A percentile compares a stretch with the other conserved stretches of the same genome.
phyloP scores from a whole-genome alignment of 2,113 vertebrate genomes.

The Boulengeromyrus knoepffleri region DNA sequence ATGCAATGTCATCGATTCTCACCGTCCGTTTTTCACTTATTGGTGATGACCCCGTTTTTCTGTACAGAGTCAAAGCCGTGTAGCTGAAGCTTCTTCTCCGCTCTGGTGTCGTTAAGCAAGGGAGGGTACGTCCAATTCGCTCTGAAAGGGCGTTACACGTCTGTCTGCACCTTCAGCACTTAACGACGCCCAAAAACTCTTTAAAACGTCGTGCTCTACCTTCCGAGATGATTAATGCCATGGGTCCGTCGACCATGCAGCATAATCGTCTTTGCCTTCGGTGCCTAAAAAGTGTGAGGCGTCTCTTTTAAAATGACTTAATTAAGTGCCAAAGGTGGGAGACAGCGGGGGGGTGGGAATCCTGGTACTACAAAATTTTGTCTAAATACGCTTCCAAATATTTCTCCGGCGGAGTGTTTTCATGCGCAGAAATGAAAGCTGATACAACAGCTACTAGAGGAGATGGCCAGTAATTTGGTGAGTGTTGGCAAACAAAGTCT shows the following conservation, averaged over 20 bases:
- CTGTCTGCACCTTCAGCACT: neutral
- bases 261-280: neutral
- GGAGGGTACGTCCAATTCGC: neutral
- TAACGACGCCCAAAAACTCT: neutral
- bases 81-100: neutral
- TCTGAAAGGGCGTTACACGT: neutral
- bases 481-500: constrained; percentile 21
- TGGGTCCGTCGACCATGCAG: neutral
- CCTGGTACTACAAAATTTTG: neutral
- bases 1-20: neutral
- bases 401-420: neutral
- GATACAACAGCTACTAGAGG: neutral
- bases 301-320: neutral
- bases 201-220: neutral
- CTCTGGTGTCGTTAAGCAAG: neutral
- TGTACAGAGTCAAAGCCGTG: neutral
- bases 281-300: neutral
- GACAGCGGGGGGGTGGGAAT: neutral
- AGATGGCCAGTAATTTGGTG: neutral
- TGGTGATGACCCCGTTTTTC: neutral
- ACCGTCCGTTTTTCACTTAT: neutral
- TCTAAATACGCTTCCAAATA: neutral
- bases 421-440: neutral
- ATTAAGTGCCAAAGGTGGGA: neutral
- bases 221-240: neutral